Percentiles rank a stretch among this genome's conserved stretches.
Conservation (phyloP, 2,888 invertebrate genomes). For the Eristalis pertinax region DNA sequence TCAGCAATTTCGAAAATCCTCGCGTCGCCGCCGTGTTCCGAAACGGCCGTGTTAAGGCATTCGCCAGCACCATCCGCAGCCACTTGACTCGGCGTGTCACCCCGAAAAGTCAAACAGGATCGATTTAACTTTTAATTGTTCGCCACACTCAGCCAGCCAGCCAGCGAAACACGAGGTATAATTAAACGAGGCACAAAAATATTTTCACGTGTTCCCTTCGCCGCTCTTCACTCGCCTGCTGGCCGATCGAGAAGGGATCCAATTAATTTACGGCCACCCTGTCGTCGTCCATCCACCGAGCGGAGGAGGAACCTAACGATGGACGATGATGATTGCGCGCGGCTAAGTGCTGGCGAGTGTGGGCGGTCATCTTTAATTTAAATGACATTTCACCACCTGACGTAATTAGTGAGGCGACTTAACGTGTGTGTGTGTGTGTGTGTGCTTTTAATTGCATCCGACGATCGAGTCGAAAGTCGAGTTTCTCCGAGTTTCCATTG, state of each 20-base stretch:
- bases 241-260: constrained; percentile 38
- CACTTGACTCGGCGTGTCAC: constrained; percentile 54
- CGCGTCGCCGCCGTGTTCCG: background rate
- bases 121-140: constrained; percentile 57
- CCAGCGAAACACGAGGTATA: constrained; percentile 11
- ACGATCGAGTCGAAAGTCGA: constrained; percentile 22
- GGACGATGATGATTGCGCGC: background rate
- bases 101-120: constrained; percentile 53
- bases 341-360: constrained; percentile 29
- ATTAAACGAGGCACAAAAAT: constrained; percentile 32
- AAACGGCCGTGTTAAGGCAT: background rate
- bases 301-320: constrained; percentile 9
- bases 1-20: too few species aligned
- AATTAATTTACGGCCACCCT: constrained; percentile 52
- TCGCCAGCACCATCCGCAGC: background rate
- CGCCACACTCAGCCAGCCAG: background rate
- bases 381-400: constrained; percentile 68
- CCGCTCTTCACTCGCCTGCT: too few species aligned
- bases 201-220: constrained; percentile 16
- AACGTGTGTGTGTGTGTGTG: constrained; percentile 50
- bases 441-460: constrained; percentile 63
- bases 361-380: constrained; percentile 71
- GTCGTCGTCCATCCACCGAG: background rate
- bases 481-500: constrained; percentile 13
- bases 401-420: constrained; percentile 66